Percentiles rank a stretch among this genome's conserved stretches.
phyloP scores from a whole-genome alignment of 2,888 invertebrate genomes.

The Trachelus tabidus region DNA sequence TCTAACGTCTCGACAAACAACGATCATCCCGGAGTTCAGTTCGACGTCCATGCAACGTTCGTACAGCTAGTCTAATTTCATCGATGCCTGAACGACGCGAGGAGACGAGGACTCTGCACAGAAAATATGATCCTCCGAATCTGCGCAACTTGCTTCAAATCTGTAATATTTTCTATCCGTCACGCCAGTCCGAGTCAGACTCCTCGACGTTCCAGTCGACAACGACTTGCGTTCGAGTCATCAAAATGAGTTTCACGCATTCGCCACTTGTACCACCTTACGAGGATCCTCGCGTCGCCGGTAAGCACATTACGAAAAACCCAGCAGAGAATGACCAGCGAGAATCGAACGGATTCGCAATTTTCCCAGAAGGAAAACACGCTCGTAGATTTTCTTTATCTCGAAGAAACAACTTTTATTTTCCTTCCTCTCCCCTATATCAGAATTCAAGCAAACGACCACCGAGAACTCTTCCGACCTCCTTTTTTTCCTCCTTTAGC shows the following conservation, averaged over 20 bases:
- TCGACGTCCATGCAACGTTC: not conserved
- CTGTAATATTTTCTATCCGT: not conserved
- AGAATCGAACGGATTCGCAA: constrained; percentile 2
- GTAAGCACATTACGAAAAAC: not conserved
- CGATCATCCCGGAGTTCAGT: not conserved
- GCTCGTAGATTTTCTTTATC: constrained; percentile 4
- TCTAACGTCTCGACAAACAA: not conserved
- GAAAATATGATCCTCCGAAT: not conserved
- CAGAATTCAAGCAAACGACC: not conserved
- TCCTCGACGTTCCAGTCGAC: too few relatives aligned
- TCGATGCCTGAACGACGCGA: not conserved
- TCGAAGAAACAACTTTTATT: not conserved
- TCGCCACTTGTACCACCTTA: not conserved
- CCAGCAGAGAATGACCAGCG: not conserved
- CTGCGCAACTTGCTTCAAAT: not conserved
- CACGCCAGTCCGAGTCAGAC: not conserved
- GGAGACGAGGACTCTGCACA: not conserved
- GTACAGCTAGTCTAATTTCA: not conserved
- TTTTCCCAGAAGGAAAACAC: constrained; percentile 2
- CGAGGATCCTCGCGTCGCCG: not conserved
- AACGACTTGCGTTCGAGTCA: too few relatives aligned
- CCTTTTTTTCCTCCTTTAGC: not conserved
- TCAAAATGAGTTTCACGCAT: not conserved
- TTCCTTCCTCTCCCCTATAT: not conserved
- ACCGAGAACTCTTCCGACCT: not conserved